Evolutionary conservation across 2,797 vertebrate species (phyloP).

Genomic region (Setipinna tenuifilis): DNA sequence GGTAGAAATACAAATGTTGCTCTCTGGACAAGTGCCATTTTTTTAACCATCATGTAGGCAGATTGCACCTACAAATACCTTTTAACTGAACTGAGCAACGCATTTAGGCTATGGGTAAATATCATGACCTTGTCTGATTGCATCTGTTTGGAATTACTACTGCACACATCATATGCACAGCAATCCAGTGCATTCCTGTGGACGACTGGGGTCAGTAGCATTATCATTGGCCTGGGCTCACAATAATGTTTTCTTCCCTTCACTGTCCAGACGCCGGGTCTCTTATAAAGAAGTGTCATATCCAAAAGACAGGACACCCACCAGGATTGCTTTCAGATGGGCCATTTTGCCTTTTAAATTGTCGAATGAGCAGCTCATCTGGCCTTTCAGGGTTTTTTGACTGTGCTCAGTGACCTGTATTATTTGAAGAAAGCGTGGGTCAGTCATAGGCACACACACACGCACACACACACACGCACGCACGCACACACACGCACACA

Average conservation of each 20-base stretch:
- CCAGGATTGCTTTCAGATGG: conserved; percentile 51
- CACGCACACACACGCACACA: not conserved
- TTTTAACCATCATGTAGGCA: not conserved
- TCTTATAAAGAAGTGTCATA: conserved; percentile 33
- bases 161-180: not conserved
- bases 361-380: conserved; percentile 67
- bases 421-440: conserved; percentile 52
- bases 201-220: not conserved
- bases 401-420: conserved; percentile 66
- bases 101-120: not conserved
- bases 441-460: not conserved
- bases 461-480: not conserved
- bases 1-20: not conserved
- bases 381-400: conserved; percentile 47
- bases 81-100: not conserved
- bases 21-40: not conserved
- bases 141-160: not conserved
- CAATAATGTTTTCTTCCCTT: conserved; percentile 44
- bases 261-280: conserved; percentile 29
- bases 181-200: not conserved
- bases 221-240: not conserved
- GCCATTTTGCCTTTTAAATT: conserved; percentile 65
- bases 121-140: not conserved
- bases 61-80: not conserved
- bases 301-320: conserved; percentile 30